phyloP scores from a whole-genome alignment of 2,113 vertebrate genomes.

The Indicator maculatus region DNA sequence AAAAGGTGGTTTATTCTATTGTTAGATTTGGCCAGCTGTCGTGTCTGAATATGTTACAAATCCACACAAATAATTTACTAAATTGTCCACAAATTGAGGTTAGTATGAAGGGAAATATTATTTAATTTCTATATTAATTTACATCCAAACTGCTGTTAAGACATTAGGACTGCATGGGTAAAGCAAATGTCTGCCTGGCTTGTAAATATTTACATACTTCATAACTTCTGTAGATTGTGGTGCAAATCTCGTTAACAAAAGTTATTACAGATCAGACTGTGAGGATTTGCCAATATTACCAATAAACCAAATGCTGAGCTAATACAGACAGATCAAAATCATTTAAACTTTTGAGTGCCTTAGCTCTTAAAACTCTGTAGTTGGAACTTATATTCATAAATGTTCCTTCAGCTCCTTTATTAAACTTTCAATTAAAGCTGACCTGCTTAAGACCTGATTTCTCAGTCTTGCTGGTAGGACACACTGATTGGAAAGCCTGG shows the following conservation, averaged over 20 bases:
- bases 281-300: neutral
- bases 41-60: neutral
- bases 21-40: constrained; percentile 14
- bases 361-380: neutral
- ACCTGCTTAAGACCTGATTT: constrained; percentile 15
- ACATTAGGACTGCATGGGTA: neutral
- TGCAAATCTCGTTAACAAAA: neutral
- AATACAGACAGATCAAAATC: neutral
- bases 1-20: constrained; percentile 11
- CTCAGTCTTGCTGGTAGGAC: neutral
- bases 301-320: neutral
- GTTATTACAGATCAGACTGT: neutral
- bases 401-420: neutral
- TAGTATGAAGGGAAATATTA: neutral
- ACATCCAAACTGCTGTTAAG: neutral
- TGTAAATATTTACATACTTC: neutral
- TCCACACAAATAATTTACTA: neutral
- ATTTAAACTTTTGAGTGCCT: neutral
- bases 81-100: neutral
- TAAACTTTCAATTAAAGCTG: neutral
- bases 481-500: neutral
- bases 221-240: neutral
- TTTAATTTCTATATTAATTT: neutral
- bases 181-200: neutral
- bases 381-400: neutral